Evolutionary conservation across 2,113 vertebrate species (phyloP), one percentile per base, ranked within the genome.

Genomic region (Chamaetylas fuelleborni): DNA sequence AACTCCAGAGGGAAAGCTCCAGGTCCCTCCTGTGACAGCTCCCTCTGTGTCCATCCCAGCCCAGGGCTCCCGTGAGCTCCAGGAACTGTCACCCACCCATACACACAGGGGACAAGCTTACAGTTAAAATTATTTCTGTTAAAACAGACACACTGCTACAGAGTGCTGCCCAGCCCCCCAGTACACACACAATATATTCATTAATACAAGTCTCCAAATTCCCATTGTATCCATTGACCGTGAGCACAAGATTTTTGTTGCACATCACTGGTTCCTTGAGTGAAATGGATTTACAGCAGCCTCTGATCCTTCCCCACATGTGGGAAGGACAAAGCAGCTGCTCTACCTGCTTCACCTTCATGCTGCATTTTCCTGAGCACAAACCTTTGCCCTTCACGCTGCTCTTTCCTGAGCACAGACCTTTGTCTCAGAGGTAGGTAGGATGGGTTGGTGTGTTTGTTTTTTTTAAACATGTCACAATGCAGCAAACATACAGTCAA

Each of bases 61-160:
- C 24, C 50, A 5, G 81, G 18, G 71, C 34, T 31, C 45, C 33
- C 1, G 0, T 2, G 34, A 48, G 58, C 62, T 10, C 58, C 62
- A 31, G 47, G 28, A 29, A 0, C 58, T 33, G 25, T 2, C 23
- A 8, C 64, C 42, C 56, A 5, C 5, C 25, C 12, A 0, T 0
- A 2, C n/a, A 42, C 50, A 9, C 25, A 8, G 8, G 42, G 42
- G 4, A 67, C 29, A 36, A 54, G 7, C 16, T 11, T 16, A 6
- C 47, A 70, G 42, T 18, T 24, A 2, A 34, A 19, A 12, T 60
- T 6, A 43, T 40, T 84, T 19, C 50, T 53, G 23, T 22, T 43
- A 11, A 20, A 89, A 33, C 2, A 82, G 34, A 45, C 36, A 36
- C 36, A 36, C 36, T 36, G 36, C 36, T 36, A 36, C 36, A 36